Base-by-base conservation (phyloP, 1,140 invertebrate genomes). In the Eumeta japonica region DNA sequence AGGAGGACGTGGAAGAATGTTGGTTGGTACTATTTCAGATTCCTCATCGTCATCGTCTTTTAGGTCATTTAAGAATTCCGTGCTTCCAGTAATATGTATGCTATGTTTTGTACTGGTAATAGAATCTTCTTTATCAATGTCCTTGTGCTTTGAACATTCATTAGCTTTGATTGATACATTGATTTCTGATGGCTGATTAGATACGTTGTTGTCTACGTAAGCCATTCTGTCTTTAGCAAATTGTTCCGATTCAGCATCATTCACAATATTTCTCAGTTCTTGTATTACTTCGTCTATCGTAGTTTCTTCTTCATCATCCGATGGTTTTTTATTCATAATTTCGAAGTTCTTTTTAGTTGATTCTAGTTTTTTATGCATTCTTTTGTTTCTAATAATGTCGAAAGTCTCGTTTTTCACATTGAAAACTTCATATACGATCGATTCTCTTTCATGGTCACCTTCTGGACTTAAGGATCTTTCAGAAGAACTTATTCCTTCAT, bases 281-380 rank as follows among this genome's bases (percentile, higher is more conserved):
- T 89, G 87, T 51, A 92, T 91, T 0, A 91, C 89, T 70, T 91
- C 89, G 46, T 91, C 89, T 33, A 92, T 90, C 10, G 89, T 90
- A 0, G 86, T 89, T 70, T 90, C 87, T 32, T 87, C 86, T 48
- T 88, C 86, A 31, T 87, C 84, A 35, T 83, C 81, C 3, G 70
- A 65, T 16, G 66, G 47, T 44, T 70, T 61, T 47, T 68, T 58
- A 29, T 74, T 78, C n/a, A n/a, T n/a, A n/a, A n/a, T n/a, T 37
- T 58, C 63, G 40, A 57, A 77, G 50, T 43, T 78, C 51, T 72
- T 72, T 44, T 62, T 71, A 3, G 50, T 57, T 16, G 35, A 50
- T 36, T 71, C 67, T 27, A 62, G 17, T 48, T 70, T 75, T 48
- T 72, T 75, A 16, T 72, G 57, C 16, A 62, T 32, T 37, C 65